Evolutionary conservation across 1,140 invertebrate species (phyloP), one percentile per base, ranked within the genome.

Genomic region (Formica exsecta): DNA sequence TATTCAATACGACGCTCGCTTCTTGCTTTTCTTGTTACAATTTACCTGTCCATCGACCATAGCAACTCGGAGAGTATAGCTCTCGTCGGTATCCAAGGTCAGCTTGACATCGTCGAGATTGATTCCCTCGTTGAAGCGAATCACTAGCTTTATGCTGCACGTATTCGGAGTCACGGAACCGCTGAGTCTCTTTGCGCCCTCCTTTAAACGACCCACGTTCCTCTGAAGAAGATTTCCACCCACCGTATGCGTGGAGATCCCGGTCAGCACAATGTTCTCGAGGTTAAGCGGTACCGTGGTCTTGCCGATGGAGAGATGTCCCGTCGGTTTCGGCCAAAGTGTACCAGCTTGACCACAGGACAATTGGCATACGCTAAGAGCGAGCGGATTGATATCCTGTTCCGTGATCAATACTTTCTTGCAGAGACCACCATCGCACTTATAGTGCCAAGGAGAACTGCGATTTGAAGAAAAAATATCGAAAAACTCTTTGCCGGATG

Each of bases 301-400:
- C 57, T 95, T 96, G 6, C 96, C 96, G 1, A 97, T 85, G 19
- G 96, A 95, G 2, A 97, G 92, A 19, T 95, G 93, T 0, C 97
- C 97, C 0, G 96, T 97, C 6, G 97, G 97, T 87, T 95, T 96
- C 1, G 97, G 97, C 97, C 97, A 98, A 2, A 98, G 91, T 2
- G 96, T 95, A 74, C 97, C 97, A 91, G 91, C 88, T n/a, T 93
- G 77, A 2, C 92, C 92, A 66, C 94, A 95, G 68, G 93, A 93
- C 64, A 95, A 89, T 86, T 95, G 93, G 64, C 94, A 95, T 11
- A 94, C 92, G 73, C 89, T 89, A 36, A 94, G 87, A 1, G 93
- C 86, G 16, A 90, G 38, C 29, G 93, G 93, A 3, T 74, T 75
- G 13, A 25, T 88, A 0, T 91, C 87, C 9, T 93, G 87, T 57